Evolutionary conservation across 2,113 vertebrate species (phyloP).

Genomic region (Pithys albifrons): DNA sequence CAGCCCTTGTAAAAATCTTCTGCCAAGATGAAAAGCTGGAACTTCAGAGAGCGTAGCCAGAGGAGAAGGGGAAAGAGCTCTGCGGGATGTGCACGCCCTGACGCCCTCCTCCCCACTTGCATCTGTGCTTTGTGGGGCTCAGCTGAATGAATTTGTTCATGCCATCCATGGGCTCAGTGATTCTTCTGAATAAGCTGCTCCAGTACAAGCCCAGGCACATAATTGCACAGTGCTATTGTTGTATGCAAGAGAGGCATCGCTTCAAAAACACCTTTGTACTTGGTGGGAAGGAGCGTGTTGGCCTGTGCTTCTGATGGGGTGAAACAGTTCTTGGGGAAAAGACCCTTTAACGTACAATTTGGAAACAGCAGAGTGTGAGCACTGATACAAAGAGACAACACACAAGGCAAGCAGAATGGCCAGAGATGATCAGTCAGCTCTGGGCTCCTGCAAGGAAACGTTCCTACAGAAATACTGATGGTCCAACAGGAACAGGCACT

Average conservation of each 20-base stretch:
- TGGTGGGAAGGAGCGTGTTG: background rate
- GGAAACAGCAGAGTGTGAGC: background rate
- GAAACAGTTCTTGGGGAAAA: background rate
- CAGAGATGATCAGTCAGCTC: background rate
- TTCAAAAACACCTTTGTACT: background rate
- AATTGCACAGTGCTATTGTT: rapidly evolving
- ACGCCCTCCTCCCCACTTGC: background rate
- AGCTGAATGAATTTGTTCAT: background rate
- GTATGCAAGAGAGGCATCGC: background rate
- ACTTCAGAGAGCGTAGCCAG: background rate
- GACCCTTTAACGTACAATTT: background rate
- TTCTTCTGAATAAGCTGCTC: background rate
- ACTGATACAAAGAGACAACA: background rate
- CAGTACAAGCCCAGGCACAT: background rate
- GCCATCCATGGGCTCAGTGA: background rate
- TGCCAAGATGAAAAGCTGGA: constrained; percentile 64
- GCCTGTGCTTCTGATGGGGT: background rate
- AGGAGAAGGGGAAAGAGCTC: constrained; percentile 31
- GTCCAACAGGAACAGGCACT: background rate
- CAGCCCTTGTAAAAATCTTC: constrained; percentile 61
- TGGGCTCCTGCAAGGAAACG: background rate
- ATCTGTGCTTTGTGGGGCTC: background rate
- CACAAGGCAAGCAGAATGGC: background rate
- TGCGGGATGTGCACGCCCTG: background rate
- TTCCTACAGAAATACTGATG: background rate